Evolutionary conservation across 2,797 vertebrate species (phyloP).

Genomic region (Clarias fuscus): DNA sequence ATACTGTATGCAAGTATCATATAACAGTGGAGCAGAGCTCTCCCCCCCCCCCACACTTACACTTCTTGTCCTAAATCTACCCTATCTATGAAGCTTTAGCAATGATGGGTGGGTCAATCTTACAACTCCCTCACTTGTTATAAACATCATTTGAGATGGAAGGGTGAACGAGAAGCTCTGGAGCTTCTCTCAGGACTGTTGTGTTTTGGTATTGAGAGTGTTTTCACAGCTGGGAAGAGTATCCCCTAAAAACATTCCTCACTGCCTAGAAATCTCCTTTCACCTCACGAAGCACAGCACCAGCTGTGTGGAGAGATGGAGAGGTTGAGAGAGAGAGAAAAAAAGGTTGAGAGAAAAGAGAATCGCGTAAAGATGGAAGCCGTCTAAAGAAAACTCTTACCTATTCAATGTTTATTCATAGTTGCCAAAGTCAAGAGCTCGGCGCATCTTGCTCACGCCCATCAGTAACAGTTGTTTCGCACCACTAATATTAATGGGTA

Average conservation of each 20-base stretch:
- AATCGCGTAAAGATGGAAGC: background rate
- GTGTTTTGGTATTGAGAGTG: conserved; percentile 55
- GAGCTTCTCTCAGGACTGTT: conserved; percentile 41
- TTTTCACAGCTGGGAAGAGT: conserved; percentile 72
- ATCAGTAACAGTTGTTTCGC: background rate
- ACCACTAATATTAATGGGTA: background rate
- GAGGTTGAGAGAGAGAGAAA: background rate
- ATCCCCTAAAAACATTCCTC: conserved; percentile 57
- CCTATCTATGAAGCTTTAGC: conserved; percentile 19
- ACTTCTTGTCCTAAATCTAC: background rate
- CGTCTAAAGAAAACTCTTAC: background rate
- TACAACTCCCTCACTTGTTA: conserved; percentile 33
- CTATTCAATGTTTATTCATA: conserved; percentile 23
- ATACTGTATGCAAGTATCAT: background rate
- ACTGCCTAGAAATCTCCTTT: conserved; percentile 45
- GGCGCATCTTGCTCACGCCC: background rate
- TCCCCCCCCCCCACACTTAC: background rate
- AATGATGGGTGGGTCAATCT: conserved; percentile 27
- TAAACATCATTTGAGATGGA: conserved; percentile 50
- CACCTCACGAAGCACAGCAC: conserved; percentile 43
- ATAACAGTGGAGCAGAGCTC: background rate
- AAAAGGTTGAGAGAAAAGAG: background rate
- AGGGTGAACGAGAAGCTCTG: conserved; percentile 35
- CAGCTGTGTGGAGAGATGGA: conserved; percentile 26
- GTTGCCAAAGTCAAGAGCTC: background rate